Evolutionary conservation across 2,797 vertebrate genomes (phyloP).

Genomic region (Paedocypris micromegethes): DNA sequence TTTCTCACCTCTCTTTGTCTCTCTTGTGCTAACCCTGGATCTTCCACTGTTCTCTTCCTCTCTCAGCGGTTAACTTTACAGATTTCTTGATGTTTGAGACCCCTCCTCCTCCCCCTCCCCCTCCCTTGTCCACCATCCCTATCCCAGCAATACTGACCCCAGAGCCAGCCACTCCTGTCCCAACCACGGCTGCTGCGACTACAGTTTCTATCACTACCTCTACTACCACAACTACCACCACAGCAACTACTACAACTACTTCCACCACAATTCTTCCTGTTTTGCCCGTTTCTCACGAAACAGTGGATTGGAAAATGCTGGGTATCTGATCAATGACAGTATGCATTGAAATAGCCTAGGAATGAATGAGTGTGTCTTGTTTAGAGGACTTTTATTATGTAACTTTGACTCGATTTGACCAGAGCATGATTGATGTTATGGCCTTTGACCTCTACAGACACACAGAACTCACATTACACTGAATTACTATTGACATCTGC

Average conservation of each 20-base stretch:
- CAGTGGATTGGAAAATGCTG: slow-evolving; percentile 59
- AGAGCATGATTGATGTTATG: slow-evolving; percentile 24
- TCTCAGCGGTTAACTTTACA: slow-evolving; percentile 68
- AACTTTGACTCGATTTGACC: slow-evolving; percentile 24
- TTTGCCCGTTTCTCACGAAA: slow-evolving; percentile 56
- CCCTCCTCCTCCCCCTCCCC: slow-evolving; percentile 57
- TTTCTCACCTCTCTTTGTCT: slow-evolving; percentile 35
- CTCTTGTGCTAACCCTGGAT: slow-evolving; percentile 51
- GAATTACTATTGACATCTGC: slow-evolving; percentile 34
- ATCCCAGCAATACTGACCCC: slow-evolving; percentile 66
- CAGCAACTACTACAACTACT: slow-evolving; percentile 50
- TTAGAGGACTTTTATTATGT: slow-evolving; percentile 22
- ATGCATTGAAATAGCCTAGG: slow-evolving; percentile 5
- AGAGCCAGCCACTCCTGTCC: slow-evolving; percentile 49
- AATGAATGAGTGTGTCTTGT: slow-evolving; percentile 16
- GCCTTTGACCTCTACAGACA: neutral
- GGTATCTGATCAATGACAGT: slow-evolving; percentile 57
- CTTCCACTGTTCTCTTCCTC: neutral
- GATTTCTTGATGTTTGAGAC: slow-evolving; percentile 66
- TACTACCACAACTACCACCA: slow-evolving; percentile 54
- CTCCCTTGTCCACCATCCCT: slow-evolving; percentile 63
- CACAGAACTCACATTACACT: slow-evolving; percentile 20
- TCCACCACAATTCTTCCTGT: slow-evolving; percentile 51
- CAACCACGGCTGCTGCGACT: slow-evolving; percentile 55
- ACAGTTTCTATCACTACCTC: slow-evolving; percentile 52